These are phyloP conservation scores for Eilema depressum DNA, from an alignment of 2,888 invertebrate genomes.

Conservation along the genomic window DNA sequence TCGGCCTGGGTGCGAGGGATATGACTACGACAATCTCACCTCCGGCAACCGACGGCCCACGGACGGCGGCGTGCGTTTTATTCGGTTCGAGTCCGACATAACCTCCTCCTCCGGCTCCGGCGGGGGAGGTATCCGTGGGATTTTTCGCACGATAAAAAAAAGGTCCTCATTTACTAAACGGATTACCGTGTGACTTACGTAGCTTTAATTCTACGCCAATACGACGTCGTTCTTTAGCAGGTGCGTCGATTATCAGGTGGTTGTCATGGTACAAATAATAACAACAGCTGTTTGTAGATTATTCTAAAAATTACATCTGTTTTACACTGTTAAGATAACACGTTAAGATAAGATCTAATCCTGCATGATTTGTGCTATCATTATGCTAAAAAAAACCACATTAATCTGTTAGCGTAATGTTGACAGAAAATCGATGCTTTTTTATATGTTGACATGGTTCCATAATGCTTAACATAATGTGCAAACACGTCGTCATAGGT, in stretches of 20 bases:
- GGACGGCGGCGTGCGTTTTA: too few species aligned
- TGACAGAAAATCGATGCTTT: background rate
- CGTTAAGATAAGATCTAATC: slow-evolving; percentile 9
- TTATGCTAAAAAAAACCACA: slow-evolving; percentile 1
- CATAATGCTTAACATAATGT: background rate
- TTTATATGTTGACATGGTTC: background rate
- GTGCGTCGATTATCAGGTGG: background rate
- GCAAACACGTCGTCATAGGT: background rate
- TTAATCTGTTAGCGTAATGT: background rate
- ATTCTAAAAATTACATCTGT: background rate
- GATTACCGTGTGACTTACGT: too few species aligned
- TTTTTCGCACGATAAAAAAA: too few species aligned
- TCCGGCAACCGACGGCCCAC: too few species aligned
- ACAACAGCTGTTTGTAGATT: background rate
- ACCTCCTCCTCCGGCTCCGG: too few species aligned
- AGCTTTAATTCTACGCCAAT: too few species aligned
- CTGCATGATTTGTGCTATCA: slow-evolving; percentile 1
- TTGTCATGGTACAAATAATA: background rate
- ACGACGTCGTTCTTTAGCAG: background rate
- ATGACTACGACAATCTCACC: too few species aligned
- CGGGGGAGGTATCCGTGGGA: too few species aligned
- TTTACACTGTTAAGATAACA: background rate
- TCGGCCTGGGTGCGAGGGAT: too few species aligned
- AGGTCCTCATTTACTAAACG: too few species aligned
- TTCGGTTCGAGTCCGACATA: too few species aligned